Base-by-base conservation (phyloP, 2,797 vertebrate species). In the Triplophysa bombifrons region DNA sequence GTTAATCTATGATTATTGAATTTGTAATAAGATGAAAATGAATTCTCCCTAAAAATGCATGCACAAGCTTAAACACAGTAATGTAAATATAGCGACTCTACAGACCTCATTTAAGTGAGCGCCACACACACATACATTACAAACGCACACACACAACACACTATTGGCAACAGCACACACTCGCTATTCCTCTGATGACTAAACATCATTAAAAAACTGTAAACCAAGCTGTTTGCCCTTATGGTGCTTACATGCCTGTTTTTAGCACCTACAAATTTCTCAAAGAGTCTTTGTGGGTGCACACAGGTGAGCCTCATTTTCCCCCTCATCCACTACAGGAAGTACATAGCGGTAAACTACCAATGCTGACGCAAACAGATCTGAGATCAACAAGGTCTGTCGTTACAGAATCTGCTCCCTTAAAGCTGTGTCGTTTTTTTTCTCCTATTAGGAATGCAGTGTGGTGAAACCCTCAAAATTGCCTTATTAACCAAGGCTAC, bases 401-500 rank as follows among this genome's bases (percentile, higher is more conserved):
- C 11, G 48, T 76, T 41, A 76, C 66, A 56, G 38, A 76, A 67
- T 72, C 10, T 72, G 70, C 55, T 14, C 68, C 63, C 74, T 66
- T 61, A 34, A 13, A 46, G 41, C 51, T 9, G 51, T 65, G 25
- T 63, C 30, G 63, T 22, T 68, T 30, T 27, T 68, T 74, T 60
- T 50, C 58, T 60, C 11, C 10, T 74, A 82, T 84, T 84, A 81
- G 46, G 22, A 51, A 82, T 82, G 80, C 80, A 55, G 67, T 65
- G 68, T 64, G 65, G 55, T 71, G 48, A 71, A 73, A 38, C 60
- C 53, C 13, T 70, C 53, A 72, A 72, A 76, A 77, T 65, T 82
- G 76, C 51, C 80, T 84, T 82, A 79, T 84, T 82, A 84, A 82
- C 80, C 72, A 80, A 80, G 83, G 76, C 70, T 82, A 76, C 72